Conservation (phyloP, 2,113 vertebrate species). For the Galbula dea region DNA sequence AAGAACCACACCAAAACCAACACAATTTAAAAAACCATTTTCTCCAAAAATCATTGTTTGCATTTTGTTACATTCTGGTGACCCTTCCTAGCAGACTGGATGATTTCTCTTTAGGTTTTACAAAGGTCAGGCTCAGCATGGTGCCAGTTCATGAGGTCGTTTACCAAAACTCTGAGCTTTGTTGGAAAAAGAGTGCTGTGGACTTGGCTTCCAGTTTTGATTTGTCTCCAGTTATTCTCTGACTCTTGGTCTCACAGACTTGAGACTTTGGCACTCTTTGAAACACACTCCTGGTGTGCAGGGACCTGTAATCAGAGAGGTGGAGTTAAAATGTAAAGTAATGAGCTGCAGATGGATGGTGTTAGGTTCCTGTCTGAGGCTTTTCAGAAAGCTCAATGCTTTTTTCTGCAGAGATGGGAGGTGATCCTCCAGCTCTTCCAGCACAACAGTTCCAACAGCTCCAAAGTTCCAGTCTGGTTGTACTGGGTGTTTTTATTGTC, state of each 20-base stretch:
- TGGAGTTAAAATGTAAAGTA: neutral
- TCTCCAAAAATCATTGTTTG: neutral
- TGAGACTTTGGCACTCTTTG: neutral
- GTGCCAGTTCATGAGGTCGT: neutral
- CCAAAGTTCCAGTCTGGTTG: neutral
- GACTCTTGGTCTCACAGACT: neutral
- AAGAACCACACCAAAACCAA: too few relatives aligned
- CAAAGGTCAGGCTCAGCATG: neutral
- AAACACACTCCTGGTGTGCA: neutral
- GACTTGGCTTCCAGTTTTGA: neutral
- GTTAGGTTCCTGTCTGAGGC: neutral
- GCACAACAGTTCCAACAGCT: neutral
- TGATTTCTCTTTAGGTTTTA: neutral
- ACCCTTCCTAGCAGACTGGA: neutral
- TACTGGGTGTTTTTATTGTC: neutral
- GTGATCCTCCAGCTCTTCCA: neutral
- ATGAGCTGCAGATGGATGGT: slow-evolving; percentile 11
- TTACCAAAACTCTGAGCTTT: neutral
- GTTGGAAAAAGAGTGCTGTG: neutral
- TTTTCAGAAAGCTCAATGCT: neutral
- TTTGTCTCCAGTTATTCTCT: neutral
- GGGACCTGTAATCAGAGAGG: neutral
- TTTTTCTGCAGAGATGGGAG: neutral
- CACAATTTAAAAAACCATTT: neutral
- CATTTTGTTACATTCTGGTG: neutral